Evolutionary conservation across 2,888 invertebrate species (phyloP), one percentile per base, ranked within the genome.

Genomic region (Tuberolachnus salignus): DNA sequence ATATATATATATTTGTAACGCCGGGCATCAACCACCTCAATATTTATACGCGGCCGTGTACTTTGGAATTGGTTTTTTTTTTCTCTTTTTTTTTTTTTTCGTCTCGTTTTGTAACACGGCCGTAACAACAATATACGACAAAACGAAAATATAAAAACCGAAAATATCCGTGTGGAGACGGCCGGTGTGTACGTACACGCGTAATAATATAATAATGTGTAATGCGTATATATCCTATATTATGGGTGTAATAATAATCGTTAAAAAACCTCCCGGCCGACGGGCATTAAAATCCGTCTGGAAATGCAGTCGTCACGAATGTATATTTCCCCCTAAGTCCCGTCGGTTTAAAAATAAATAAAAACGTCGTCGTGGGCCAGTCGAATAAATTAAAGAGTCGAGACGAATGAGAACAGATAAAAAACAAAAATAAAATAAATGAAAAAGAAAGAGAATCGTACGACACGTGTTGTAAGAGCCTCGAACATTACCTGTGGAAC

Each of bases 211-310:
- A n/a, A n/a, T n/a, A n/a, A n/a, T n/a, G n/a, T n/a, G n/a, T n/a
- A n/a, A n/a, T n/a, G n/a, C n/a, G n/a, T n/a, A n/a, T n/a, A n/a
- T n/a, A n/a, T n/a, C n/a, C n/a, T n/a, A n/a, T n/a, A n/a, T n/a
- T n/a, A n/a, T n/a, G n/a, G n/a, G n/a, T n/a, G 69, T 69, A 78
- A 67, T 69, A 59, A 69, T 78, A 78, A 59, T 78, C 51, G 69
- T 78, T 69, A 78, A 78, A 78, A 78, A 78, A 78, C 59, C 11
- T 49, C 49, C 69, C 34, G 34, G 69, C 51, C 51, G 78, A 69
- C 78, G 59, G 69, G 51, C 78, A 78, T 78, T 78, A 78, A 78
- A 78, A 78, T 61, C 78, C 19, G 78, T 78, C 78, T 78, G 78
- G 78, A 78, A 78, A 78, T 78, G 69, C 78, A 69, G 73, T 55